phyloP scores from a whole-genome alignment of 2,888 invertebrate genomes.

The Cephus pulcher region DNA sequence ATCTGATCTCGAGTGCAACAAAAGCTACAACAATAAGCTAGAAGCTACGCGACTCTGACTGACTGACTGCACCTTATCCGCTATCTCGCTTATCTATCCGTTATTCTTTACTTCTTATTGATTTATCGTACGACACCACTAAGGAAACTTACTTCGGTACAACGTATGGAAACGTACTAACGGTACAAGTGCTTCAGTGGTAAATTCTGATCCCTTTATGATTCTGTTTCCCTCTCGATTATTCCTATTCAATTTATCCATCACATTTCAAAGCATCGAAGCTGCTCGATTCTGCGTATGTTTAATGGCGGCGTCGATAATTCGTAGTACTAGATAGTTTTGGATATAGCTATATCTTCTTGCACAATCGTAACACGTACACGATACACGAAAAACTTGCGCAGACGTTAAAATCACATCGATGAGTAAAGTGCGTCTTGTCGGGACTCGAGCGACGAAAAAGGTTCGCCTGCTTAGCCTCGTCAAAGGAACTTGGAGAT shows the following conservation, averaged over 20 bases:
- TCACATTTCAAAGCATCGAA: too few relatives aligned
- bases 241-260: too few relatives aligned
- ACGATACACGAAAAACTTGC: slow-evolving; percentile 60
- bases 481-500: slow-evolving; percentile 26
- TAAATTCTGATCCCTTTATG: too few relatives aligned
- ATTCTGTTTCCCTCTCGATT: too few relatives aligned
- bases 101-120: background rate
- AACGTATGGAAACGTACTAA: background rate
- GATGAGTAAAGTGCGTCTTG: slow-evolving; percentile 43
- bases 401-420: slow-evolving; percentile 61
- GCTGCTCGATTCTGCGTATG: slow-evolving; percentile 19
- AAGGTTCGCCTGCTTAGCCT: slow-evolving; percentile 15
- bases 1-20: too few relatives aligned
- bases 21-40: background rate
- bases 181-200: too few relatives aligned
- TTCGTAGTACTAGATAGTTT: slow-evolving; percentile 26
- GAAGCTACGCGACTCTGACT: background rate
- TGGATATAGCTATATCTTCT: slow-evolving; percentile 47
- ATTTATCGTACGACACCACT: slow-evolving; percentile 12
- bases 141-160: slow-evolving; percentile 19
- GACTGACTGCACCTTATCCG: slow-evolving; percentile 1
- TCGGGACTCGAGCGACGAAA: background rate
- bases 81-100: background rate
- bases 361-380: slow-evolving; percentile 59
- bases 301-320: slow-evolving; percentile 41